Conservation (phyloP, 2,113 vertebrate genomes). For the Corydoras maculifer region DNA sequence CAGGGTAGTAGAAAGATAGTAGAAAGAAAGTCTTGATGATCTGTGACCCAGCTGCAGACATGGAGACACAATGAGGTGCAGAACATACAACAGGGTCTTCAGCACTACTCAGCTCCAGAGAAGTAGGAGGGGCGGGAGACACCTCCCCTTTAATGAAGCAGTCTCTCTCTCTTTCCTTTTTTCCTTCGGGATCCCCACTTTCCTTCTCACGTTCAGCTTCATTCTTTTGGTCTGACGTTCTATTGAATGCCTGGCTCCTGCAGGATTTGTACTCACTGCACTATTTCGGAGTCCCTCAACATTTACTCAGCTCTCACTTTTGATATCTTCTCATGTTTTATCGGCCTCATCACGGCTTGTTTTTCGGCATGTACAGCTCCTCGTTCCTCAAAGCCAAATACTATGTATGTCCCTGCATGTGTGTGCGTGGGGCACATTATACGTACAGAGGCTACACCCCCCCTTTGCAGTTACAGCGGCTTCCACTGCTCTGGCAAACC, state of each 20-base stretch:
- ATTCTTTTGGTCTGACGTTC: no score
- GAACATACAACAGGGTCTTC: slow-evolving; percentile 11
- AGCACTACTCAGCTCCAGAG: slow-evolving; percentile 11
- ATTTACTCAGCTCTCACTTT: not conserved
- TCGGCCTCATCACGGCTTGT: not conserved
- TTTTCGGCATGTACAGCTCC: not conserved
- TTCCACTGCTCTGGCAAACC: no score
- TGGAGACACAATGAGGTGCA: slow-evolving; percentile 5
- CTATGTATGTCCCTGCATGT: not conserved
- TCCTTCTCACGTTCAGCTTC: not conserved
- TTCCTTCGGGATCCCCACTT: not conserved
- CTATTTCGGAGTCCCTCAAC: not conserved
- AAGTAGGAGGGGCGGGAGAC: slow-evolving; percentile 18
- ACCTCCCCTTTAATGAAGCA: slow-evolving; percentile 7
- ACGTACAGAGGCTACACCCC: no score
- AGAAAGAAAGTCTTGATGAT: not conserved
- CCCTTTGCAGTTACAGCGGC: no score
- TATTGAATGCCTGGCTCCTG: no score
- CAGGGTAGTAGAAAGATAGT: not conserved
- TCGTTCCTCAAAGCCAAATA: not conserved
- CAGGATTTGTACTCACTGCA: no score
- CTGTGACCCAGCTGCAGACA: slow-evolving; percentile 16
- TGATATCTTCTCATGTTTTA: not conserved
- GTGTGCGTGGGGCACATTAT: no score
- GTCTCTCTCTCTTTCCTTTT: not conserved